Percentiles rank a stretch among this genome's conserved stretches.
Conservation (phyloP, 1,140 invertebrate genomes). For the Drosophila oshimai region DNA sequence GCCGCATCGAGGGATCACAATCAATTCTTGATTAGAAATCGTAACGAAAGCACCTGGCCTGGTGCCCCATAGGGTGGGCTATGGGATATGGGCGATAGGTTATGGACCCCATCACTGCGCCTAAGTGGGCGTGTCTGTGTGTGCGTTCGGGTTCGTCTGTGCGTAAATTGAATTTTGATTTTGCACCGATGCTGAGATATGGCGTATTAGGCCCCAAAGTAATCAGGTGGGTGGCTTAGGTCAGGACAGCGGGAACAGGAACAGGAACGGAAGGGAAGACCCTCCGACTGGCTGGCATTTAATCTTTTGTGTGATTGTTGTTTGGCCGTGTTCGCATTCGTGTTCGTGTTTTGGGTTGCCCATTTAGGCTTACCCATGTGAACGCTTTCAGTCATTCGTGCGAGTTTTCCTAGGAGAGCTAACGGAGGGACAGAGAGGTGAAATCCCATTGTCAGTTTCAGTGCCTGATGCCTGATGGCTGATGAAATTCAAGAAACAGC, state of each 20-base stretch:
- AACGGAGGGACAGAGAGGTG: not conserved
- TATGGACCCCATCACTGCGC: constrained; percentile 6
- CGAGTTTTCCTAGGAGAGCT: not conserved
- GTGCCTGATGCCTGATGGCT: constrained; percentile 1
- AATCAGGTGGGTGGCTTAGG: constrained; percentile 60
- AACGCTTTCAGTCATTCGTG: constrained; percentile 32
- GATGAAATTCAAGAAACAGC: constrained; percentile 45
- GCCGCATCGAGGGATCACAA: constrained; percentile 79
- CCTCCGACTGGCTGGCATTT: constrained; percentile 55
- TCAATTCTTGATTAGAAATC: constrained; percentile 81
- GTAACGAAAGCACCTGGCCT: constrained; percentile 57
- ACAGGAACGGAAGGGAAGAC: not conserved
- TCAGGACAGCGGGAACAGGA: not conserved
- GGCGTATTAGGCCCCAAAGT: constrained; percentile 77
- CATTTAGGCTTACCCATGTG: constrained; percentile 77
- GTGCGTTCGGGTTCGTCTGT: constrained; percentile 44
- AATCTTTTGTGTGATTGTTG: constrained; percentile 72
- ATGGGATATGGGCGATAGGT: not conserved
- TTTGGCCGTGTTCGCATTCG: constrained; percentile 52
- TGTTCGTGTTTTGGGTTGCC: constrained; percentile 73
- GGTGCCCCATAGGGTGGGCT: no score
- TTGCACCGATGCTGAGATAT: constrained; percentile 80
- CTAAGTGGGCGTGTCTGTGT: constrained; percentile 38
- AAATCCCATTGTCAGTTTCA: constrained; percentile 43
- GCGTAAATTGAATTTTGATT: constrained; percentile 81